These are phyloP conservation scores for Xestoiulus laeticollis DNA, from an alignment of 2,888 invertebrate species.

Conservation along the genomic window DNA sequence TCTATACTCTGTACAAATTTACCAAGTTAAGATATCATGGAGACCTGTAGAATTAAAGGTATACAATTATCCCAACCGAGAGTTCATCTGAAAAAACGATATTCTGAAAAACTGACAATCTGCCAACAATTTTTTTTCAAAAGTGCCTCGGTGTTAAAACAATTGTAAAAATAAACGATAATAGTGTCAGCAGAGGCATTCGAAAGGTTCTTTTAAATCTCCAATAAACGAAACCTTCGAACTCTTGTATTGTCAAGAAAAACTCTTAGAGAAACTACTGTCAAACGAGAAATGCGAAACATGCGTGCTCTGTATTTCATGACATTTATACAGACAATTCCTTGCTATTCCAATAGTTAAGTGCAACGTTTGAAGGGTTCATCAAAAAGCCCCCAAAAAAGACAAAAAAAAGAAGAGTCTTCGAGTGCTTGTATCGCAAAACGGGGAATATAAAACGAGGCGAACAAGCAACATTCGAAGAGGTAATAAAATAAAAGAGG, in stretches of 20 bases:
- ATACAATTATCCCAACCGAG: too few relatives aligned
- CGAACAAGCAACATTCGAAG: conserved; percentile 25
- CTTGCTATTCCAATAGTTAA: neutral
- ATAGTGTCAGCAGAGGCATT: neutral
- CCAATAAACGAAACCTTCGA: neutral
- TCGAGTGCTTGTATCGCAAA: conserved; percentile 31
- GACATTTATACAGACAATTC: neutral
- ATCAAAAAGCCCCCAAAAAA: conserved; percentile 6
- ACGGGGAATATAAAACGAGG: conserved; percentile 35
- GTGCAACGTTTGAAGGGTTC: conserved; percentile 28
- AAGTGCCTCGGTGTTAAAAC: too few relatives aligned
- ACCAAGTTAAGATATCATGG: too few relatives aligned
- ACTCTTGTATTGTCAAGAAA: neutral
- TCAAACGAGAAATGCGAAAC: neutral
- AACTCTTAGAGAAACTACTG: neutral
- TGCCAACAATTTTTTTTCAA: too few relatives aligned
- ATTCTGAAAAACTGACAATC: too few relatives aligned
- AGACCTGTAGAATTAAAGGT: too few relatives aligned
- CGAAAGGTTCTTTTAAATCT: neutral
- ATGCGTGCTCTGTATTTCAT: neutral
- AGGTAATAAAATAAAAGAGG: conserved; percentile 39
- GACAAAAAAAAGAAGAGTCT: neutral
- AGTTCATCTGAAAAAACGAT: too few relatives aligned
- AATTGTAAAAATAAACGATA: neutral
- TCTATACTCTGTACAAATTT: too few relatives aligned